Conservation (phyloP, 2,113 vertebrate species). For the Rhynchomys soricoides region DNA sequence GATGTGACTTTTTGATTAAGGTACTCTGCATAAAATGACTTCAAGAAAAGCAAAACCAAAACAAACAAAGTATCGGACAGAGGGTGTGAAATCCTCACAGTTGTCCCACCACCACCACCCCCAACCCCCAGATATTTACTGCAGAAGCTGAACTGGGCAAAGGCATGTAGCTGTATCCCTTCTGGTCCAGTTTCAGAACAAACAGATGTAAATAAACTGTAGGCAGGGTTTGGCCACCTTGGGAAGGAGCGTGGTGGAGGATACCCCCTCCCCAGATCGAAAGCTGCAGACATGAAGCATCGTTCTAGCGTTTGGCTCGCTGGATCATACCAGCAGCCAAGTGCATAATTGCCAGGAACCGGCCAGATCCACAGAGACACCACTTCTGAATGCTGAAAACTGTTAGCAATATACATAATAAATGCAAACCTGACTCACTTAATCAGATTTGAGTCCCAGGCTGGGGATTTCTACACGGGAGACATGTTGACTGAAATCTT, state of each 20-base stretch:
- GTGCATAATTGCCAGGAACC: conserved; percentile 71
- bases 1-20: conserved; percentile 58
- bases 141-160: not conserved
- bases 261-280: conserved; percentile 57
- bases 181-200: conserved; percentile 57
- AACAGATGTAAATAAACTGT: conserved; percentile 36
- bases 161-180: conserved; percentile 16
- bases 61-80: not conserved
- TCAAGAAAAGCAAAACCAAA: not conserved
- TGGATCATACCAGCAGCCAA: conserved; percentile 59
- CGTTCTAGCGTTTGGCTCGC: conserved; percentile 55
- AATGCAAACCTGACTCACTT: conserved; percentile 62
- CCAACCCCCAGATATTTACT: not conserved
- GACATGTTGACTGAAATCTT: conserved; percentile 64
- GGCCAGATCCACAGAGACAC: conserved; percentile 67
- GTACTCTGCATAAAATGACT: not conserved
- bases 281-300: not conserved
- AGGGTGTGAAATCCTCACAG: not conserved
- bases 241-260: conserved; percentile 1
- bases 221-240: conserved; percentile 31
- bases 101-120: not conserved
- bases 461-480: conserved; percentile 47
- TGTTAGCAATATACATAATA: conserved; percentile 64
- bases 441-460: conserved; percentile 50
- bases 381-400: conserved; percentile 66